phyloP scores from a whole-genome alignment of 2,113 vertebrate species.

The Embiotoca jacksoni region DNA sequence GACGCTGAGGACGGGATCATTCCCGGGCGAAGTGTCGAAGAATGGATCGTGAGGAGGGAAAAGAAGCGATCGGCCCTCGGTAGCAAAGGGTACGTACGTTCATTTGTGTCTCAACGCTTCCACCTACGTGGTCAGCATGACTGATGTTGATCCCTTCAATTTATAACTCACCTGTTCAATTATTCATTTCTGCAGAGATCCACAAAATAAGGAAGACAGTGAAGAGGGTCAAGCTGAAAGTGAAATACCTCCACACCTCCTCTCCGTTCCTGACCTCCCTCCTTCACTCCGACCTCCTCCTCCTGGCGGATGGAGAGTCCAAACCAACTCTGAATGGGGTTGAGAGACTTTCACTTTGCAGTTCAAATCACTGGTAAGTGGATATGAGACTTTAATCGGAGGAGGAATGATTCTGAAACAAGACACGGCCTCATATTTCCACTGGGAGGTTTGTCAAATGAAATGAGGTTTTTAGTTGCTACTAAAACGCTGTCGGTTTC shows the following conservation, averaged over 20 bases:
- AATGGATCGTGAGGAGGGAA: constrained; percentile 91
- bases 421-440: background rate
- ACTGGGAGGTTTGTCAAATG: background rate
- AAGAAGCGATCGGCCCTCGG: constrained; percentile 81
- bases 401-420: background rate
- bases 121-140: constrained; percentile 36
- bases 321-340: constrained; percentile 76
- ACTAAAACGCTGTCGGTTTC: background rate
- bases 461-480: background rate
- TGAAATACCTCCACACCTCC: constrained; percentile 75
- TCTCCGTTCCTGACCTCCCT: constrained; percentile 82
- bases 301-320: constrained; percentile 73
- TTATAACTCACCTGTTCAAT: constrained; percentile 51
- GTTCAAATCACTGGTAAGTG: constrained; percentile 7
- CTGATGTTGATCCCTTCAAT: constrained; percentile 34
- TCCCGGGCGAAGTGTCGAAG: constrained; percentile 82
- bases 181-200: constrained; percentile 69
- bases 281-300: constrained; percentile 82
- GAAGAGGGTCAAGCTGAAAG: constrained; percentile 56
- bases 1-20: constrained; percentile 44
- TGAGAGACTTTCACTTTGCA: constrained; percentile 52
- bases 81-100: constrained; percentile 85
- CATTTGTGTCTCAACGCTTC: constrained; percentile 26
- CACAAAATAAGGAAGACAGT: constrained; percentile 63
- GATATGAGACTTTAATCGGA: background rate